Percentiles rank a stretch among this genome's conserved stretches.
phyloP scores from a whole-genome alignment of 2,888 invertebrate species.

The Cosmia trapezina region DNA sequence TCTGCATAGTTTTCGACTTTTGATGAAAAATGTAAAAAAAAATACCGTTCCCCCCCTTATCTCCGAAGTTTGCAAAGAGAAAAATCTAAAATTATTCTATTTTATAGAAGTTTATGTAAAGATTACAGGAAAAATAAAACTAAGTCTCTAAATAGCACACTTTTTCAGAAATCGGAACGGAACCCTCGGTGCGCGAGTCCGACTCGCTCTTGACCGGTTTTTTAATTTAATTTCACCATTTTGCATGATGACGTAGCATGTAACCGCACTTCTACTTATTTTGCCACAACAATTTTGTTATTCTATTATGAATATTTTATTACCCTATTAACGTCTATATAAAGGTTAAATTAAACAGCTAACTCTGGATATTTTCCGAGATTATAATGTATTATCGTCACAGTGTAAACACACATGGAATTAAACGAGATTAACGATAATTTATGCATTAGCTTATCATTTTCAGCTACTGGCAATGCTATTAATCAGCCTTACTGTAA shows the following conservation, averaged over 20 bases:
- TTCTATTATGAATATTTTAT: not conserved
- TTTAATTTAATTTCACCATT: no score
- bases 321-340: not conserved
- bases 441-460: constrained; percentile 52
- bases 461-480: constrained; percentile 25
- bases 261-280: not conserved
- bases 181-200: no score
- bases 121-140: no score
- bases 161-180: no score
- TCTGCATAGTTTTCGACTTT: no score
- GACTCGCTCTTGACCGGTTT: no score
- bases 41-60: no score
- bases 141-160: no score
- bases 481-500: constrained; percentile 42
- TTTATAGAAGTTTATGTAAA: no score
- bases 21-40: no score
- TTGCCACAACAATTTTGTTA: not conserved
- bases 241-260: not conserved
- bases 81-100: no score
- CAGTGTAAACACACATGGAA: constrained; percentile 21
- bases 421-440: constrained; percentile 49
- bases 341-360: constrained; percentile 3
- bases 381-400: constrained; percentile 10
- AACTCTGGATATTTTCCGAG: constrained; percentile 15
- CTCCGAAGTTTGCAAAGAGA: no score